Evolutionary conservation across 2,113 vertebrate genomes (phyloP), one percentile per base, ranked within the genome.

Genomic region (Hyperoodon ampullatus): DNA sequence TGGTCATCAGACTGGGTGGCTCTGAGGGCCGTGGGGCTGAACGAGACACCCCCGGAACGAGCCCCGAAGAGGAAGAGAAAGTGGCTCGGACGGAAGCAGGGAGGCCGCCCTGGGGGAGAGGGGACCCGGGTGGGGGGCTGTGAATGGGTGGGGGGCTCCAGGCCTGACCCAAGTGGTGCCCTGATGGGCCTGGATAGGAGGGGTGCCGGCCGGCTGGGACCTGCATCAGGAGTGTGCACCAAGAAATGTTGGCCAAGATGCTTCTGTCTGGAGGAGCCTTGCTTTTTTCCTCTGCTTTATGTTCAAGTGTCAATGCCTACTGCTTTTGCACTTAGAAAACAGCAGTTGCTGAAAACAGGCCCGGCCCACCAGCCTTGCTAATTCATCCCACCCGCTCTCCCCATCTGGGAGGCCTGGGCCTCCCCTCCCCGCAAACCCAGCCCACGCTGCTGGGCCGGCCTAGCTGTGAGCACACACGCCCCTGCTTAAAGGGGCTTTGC

Each of bases 181-280:
- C 24, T 1, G 15, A 19, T 1, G 1, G 78, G 26, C 24, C 35
- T 42, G 24, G 35, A 19, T 35, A 1, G 1, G 8, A 26, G 28
- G 42, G 39, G 28, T 10, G 53, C 53, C 0, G 10, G 18, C 1
- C 60, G 4, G 60, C 60, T 15, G n/a, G 12, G 26, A 8, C 53
- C 60, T 26, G 14, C 0, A 0, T 4, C 7, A 1, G 35, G 6
- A 6, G 19, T 55, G 15, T 30, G 11, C 24, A 0, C 35, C 19
- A 30, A 1, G 14, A 39, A 23, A 44, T 7, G 30, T 10, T 8
- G 9, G 58, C 39, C 42, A 7, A 6, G 0, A 1, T 4, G 24
- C 60, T 74, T 11, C 86, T 16, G 28, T 13, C 1, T 47, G 71
- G 21, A 19, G 70, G 18, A 7, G 12, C 11, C 75, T 21, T 4